Conservation (phyloP, 2,797 vertebrate species). For the Melanotaenia nigrans region DNA sequence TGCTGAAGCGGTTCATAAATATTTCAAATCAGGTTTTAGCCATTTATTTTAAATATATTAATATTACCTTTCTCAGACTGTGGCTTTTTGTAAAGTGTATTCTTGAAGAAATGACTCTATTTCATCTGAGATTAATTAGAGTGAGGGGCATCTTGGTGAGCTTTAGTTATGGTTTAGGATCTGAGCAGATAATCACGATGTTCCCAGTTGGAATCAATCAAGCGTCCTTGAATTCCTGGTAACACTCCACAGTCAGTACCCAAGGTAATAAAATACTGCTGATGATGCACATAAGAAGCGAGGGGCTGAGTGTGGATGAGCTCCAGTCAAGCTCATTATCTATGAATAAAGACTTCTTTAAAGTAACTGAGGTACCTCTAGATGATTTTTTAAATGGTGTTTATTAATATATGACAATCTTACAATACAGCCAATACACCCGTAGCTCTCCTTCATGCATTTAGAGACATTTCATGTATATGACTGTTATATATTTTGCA, state of each 20-base stretch:
- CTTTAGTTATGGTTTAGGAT: background rate
- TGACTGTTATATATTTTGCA: background rate
- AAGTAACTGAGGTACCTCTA: conserved; percentile 6
- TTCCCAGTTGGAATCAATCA: background rate
- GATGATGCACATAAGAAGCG: background rate
- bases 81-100: background rate
- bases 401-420: conserved; percentile 3
- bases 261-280: background rate
- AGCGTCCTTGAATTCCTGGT: conserved; percentile 1
- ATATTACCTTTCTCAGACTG: background rate
- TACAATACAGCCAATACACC: background rate
- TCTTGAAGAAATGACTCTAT: background rate
- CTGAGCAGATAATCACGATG: background rate
- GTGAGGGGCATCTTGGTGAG: background rate
- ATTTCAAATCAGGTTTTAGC: background rate
- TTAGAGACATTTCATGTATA: background rate
- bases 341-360: conserved; percentile 2
- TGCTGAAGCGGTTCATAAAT: background rate
- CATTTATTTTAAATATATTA: background rate
- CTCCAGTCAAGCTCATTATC: conserved; percentile 3
- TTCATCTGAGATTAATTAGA: background rate
- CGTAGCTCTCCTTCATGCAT: background rate
- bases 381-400: background rate
- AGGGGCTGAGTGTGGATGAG: too few relatives aligned
- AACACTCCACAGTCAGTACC: background rate